Conservation (phyloP, 2,797 vertebrate genomes). For the Rhinogobio ventralis region DNA sequence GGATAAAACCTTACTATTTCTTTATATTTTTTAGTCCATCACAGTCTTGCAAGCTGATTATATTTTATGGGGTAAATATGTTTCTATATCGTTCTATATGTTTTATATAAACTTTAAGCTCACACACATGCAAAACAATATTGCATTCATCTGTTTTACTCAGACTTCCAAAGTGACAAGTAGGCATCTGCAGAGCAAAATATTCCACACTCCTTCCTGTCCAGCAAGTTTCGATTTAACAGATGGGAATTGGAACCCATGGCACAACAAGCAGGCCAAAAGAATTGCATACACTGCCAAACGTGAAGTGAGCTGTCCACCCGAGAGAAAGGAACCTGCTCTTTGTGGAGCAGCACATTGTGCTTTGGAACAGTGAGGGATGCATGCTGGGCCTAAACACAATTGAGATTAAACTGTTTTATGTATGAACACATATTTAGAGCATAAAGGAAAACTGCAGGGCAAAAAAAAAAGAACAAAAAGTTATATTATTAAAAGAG, state of each 20-base stretch:
- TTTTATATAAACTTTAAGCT: background rate
- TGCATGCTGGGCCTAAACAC: conserved; percentile 31
- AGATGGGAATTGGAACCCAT: conserved; percentile 75
- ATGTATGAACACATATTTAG: conserved; percentile 14
- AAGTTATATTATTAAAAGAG: background rate
- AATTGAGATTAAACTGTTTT: conserved; percentile 35
- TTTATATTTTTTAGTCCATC: background rate
- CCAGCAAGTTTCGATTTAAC: conserved; percentile 79
- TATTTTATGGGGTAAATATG: background rate
- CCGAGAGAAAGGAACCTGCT: conserved; percentile 74
- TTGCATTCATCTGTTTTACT: background rate
- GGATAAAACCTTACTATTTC: background rate
- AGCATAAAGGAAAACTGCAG: background rate
- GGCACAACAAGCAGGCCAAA: conserved; percentile 79
- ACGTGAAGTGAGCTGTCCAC: conserved; percentile 72
- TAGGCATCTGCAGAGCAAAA: conserved; percentile 62
- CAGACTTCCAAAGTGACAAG: conserved; percentile 58
- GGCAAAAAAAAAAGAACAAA: background rate
- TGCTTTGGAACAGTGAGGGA: conserved; percentile 58
- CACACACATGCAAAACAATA: background rate
- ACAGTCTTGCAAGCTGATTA: background rate
- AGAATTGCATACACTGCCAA: conserved; percentile 72
- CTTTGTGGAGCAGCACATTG: conserved; percentile 69
- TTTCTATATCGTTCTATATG: background rate
- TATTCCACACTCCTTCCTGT: conserved; percentile 69